Evolutionary conservation across 2,113 vertebrate genomes (phyloP).

Genomic region (Numenius arquata): DNA sequence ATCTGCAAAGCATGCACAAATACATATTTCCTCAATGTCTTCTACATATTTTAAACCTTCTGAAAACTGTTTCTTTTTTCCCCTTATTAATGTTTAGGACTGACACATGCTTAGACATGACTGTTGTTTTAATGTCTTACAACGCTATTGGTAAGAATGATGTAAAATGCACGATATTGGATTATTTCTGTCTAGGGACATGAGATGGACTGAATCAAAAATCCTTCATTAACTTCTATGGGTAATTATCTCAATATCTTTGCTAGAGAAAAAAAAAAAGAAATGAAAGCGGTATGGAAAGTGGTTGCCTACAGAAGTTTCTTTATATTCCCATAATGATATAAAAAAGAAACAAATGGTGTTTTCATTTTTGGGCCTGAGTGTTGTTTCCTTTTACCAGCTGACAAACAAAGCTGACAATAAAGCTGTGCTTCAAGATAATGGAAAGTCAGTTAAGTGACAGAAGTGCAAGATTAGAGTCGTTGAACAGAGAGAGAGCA

Average conservation of each 20-base stretch:
- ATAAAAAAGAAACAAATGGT: neutral
- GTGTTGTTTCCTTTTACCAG: neutral
- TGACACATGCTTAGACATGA: neutral
- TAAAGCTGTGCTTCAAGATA: neutral
- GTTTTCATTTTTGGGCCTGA: neutral
- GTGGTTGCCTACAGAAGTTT: neutral
- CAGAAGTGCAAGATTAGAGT: neutral
- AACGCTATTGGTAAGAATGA: neutral
- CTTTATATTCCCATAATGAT: neutral
- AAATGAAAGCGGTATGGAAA: neutral
- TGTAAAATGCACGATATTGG: neutral
- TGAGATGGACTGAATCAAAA: neutral
- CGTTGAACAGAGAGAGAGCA: neutral
- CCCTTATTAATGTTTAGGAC: neutral
- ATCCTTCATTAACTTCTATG: conserved; percentile 10
- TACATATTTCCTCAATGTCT: neutral
- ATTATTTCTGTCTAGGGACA: neutral
- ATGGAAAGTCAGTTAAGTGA: neutral
- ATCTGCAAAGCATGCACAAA: neutral
- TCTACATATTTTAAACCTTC: neutral
- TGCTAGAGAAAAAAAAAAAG: neutral
- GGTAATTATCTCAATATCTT: conserved; percentile 9
- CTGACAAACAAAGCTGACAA: neutral
- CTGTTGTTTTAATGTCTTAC: neutral
- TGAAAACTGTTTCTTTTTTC: neutral